These are phyloP conservation scores for Psettodes erumei DNA, from an alignment of 2,113 vertebrate genomes.

Conservation along the genomic window DNA sequence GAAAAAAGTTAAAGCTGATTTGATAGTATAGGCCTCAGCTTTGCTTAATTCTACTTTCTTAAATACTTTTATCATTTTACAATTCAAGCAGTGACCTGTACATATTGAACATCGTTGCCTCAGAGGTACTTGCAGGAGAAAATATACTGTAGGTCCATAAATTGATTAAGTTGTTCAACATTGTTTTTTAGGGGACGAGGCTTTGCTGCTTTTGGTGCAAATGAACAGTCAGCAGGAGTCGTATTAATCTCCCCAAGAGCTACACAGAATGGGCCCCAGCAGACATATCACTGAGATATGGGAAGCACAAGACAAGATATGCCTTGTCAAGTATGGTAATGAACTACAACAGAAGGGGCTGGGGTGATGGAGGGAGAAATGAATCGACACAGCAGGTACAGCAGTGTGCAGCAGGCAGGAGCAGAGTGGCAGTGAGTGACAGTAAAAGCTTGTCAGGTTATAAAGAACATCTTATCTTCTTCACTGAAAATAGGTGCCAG, in stretches of 20 bases:
- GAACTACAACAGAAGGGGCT: not conserved
- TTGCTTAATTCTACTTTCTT: not conserved
- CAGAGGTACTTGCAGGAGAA: too few species aligned
- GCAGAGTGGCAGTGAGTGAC: conserved; percentile 1
- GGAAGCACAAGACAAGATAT: not conserved
- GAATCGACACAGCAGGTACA: conserved; percentile 10
- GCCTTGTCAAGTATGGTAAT: conserved; percentile 17
- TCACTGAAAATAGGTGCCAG: not conserved
- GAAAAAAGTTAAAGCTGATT: too few species aligned
- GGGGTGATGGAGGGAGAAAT: not conserved
- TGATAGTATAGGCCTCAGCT: too few species aligned
- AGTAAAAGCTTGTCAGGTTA: not conserved
- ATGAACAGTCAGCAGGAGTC: not conserved
- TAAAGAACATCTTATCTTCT: not conserved
- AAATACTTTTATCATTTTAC: not conserved
- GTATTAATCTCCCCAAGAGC: not conserved
- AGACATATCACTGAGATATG: not conserved
- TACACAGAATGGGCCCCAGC: not conserved
- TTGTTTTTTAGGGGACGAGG: not conserved
- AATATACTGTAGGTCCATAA: not conserved
- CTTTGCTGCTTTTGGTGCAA: not conserved
- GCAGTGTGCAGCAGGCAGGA: not conserved
- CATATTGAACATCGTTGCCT: too few species aligned
- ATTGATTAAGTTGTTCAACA: not conserved
- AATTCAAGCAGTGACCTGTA: not conserved